These are phyloP conservation scores for Eupithecia tripunctaria DNA, from an alignment of 2,888 invertebrate genomes.

Conservation along the genomic window DNA sequence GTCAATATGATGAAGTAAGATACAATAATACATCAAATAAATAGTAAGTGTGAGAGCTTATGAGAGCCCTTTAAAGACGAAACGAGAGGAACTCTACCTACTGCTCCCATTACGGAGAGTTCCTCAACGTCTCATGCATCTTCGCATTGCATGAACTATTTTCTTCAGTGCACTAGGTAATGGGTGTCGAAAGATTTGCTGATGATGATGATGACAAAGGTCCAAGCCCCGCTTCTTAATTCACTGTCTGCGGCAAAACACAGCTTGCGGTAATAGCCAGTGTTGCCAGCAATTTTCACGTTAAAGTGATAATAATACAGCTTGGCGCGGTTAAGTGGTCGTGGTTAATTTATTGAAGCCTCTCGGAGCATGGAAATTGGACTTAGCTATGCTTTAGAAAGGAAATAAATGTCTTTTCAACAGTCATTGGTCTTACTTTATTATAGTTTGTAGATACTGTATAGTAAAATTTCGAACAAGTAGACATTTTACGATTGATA, in stretches of 20 bases:
- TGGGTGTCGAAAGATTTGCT: background rate
- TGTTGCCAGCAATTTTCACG: slow-evolving; percentile 43
- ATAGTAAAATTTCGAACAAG: background rate
- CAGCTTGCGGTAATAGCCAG: slow-evolving; percentile 37
- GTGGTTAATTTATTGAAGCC: slow-evolving; percentile 40
- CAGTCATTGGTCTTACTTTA: slow-evolving; percentile 32
- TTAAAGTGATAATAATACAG: slow-evolving; percentile 44
- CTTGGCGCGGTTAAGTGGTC: slow-evolving; percentile 39
- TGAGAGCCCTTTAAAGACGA: no score
- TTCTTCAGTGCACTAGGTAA: background rate
- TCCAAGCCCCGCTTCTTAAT: slow-evolving; percentile 12
- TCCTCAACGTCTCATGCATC: no score
- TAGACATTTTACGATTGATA: background rate
- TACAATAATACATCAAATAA: no score
- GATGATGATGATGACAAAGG: slow-evolving; percentile 4
- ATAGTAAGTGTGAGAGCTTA: no score
- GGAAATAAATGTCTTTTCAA: slow-evolving; percentile 33
- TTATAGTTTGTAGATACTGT: slow-evolving; percentile 18
- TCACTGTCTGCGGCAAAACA: slow-evolving; percentile 19
- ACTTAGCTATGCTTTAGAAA: slow-evolving; percentile 33
- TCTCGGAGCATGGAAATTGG: slow-evolving; percentile 37
- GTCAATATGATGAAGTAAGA: no score
- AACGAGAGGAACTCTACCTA: background rate
- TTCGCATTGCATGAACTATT: background rate
- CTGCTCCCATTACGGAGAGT: no score